Evolutionary conservation across 2,113 vertebrate species (phyloP).

Genomic region (Proterorhinus semilunaris): DNA sequence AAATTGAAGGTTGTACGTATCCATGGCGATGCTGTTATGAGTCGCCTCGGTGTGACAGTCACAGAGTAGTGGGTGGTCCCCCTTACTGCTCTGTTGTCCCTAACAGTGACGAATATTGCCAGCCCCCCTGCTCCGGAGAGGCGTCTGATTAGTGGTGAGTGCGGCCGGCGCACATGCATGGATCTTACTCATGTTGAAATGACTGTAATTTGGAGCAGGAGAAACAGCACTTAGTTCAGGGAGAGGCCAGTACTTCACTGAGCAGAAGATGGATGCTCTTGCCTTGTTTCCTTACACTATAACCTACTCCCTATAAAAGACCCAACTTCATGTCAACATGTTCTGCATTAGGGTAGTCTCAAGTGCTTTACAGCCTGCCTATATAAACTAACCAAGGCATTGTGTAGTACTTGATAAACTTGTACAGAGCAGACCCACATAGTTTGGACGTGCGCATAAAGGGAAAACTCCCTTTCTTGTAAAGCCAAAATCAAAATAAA

Average conservation of each 20-base stretch:
- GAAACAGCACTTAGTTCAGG: constrained; percentile 48
- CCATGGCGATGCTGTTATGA: constrained; percentile 39
- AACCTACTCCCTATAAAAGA: constrained; percentile 16
- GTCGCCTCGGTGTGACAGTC: constrained; percentile 41
- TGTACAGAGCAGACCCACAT: constrained; percentile 14
- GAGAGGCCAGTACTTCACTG: constrained; percentile 45
- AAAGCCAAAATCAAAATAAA: constrained; percentile 16
- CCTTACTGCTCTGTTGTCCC: constrained; percentile 21
- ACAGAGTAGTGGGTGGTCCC: constrained; percentile 64
- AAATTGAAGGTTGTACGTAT: constrained; percentile 57
- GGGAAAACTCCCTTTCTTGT: constrained; percentile 5
- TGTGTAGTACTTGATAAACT: constrained; percentile 19
- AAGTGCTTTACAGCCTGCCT: constrained; percentile 8
- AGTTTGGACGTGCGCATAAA: constrained; percentile 13
- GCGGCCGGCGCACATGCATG: constrained; percentile 35
- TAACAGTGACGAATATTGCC: constrained; percentile 32
- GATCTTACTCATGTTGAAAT: constrained; percentile 65
- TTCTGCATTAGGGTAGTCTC: constrained; percentile 25
- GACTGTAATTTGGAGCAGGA: constrained; percentile 67
- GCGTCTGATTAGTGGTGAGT: constrained; percentile 46
- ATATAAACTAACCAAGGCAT: constrained; percentile 28
- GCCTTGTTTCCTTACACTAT: constrained; percentile 59
- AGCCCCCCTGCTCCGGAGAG: constrained; percentile 14
- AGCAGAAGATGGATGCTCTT: constrained; percentile 38
- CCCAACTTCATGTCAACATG: not conserved